Evolutionary conservation across 1,140 invertebrate genomes (phyloP).

Genomic region (Spodoptera litura): DNA sequence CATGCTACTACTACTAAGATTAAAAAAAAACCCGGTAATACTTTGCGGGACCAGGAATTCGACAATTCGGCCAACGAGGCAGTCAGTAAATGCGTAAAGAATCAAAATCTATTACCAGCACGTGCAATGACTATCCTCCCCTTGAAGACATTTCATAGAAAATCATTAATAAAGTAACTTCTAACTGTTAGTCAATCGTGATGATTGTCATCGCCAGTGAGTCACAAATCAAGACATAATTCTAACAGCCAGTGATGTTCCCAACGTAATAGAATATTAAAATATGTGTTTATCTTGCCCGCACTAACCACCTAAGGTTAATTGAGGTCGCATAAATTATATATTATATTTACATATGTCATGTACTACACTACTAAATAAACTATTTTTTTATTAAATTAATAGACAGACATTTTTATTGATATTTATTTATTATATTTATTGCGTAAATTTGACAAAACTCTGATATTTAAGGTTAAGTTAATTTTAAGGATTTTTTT

Average conservation of each 20-base stretch:
- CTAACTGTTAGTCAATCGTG: no score
- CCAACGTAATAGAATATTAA: constrained; percentile 27
- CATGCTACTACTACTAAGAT: no score
- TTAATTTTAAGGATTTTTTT: no score
- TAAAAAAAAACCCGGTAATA: no score
- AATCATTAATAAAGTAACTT: no score
- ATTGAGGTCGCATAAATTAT: constrained; percentile 34
- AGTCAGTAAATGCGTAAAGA: no score
- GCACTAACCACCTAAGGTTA: neutral
- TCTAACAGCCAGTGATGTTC: neutral
- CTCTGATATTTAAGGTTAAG: no score
- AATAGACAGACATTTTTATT: neutral
- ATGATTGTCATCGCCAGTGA: neutral
- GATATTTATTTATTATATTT: neutral
- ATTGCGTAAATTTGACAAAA: neutral
- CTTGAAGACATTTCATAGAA: no score
- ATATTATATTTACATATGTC: constrained; percentile 13
- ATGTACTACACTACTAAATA: constrained; percentile 22
- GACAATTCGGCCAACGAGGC: no score
- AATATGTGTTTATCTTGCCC: constrained; percentile 15
- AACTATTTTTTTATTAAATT: neutral
- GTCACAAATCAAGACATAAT: constrained; percentile 31
- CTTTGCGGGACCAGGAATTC: no score
- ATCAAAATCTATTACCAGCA: no score
- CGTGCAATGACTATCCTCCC: no score